Percentiles rank a stretch among this genome's conserved stretches.
These are phyloP conservation scores for Lithophane leautieri DNA, from an alignment of 2,888 invertebrate species.

Conservation along the genomic window DNA sequence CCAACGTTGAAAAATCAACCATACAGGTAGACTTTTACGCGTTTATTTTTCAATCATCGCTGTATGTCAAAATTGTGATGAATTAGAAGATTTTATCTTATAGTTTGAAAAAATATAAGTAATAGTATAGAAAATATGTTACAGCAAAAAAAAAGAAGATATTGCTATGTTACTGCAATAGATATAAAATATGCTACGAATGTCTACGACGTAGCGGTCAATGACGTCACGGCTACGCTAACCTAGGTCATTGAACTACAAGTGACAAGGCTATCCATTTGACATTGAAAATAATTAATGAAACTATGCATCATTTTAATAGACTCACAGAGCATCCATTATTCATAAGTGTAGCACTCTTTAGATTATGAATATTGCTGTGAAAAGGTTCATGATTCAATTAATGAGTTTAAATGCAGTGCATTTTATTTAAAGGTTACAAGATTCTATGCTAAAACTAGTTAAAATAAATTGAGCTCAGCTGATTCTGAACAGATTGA, in stretches of 20 bases:
- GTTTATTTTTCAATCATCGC: not conserved
- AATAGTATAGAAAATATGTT: not conserved
- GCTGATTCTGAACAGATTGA: not conserved
- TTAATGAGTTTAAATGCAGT: not conserved
- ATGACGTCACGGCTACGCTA: slow-evolving; percentile 17
- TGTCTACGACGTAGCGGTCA: slow-evolving; percentile 27
- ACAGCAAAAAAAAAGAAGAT: not conserved
- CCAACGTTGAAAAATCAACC: not conserved
- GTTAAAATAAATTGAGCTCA: not conserved
- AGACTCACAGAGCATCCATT: slow-evolving; percentile 31
- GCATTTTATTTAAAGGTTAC: not conserved
- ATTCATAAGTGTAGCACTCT: slow-evolving; percentile 37
- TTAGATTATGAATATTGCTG: not conserved
- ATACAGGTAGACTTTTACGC: too few relatives aligned
- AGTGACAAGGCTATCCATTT: slow-evolving; percentile 36
- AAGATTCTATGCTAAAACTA: too few relatives aligned
- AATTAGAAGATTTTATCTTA: not conserved
- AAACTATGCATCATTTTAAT: slow-evolving; percentile 32
- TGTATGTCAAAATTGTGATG: not conserved
- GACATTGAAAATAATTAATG: slow-evolving; percentile 49
- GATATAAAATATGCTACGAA: slow-evolving; percentile 7
- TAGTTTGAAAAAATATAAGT: not conserved
- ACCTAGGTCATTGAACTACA: slow-evolving; percentile 47
- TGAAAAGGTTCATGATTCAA: not conserved
- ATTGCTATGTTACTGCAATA: not conserved